Evolutionary conservation across 2,113 vertebrate species (phyloP).

Genomic region (Loxodonta africana): DNA sequence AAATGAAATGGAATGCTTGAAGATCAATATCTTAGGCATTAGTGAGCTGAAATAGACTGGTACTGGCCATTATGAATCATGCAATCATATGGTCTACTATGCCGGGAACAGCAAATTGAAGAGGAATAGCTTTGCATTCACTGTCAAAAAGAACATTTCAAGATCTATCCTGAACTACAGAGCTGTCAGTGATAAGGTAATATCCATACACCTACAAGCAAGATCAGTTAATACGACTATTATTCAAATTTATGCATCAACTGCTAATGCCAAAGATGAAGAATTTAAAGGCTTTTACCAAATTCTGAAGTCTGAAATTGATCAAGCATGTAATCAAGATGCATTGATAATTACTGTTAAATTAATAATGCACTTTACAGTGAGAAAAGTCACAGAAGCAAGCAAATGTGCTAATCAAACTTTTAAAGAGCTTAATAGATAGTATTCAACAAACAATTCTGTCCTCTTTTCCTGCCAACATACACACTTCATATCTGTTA

Average conservation of each 20-base stretch:
- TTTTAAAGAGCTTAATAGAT: neutral
- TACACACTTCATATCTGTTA: neutral
- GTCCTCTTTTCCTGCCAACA: neutral
- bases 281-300: no score
- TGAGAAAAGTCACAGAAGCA: neutral
- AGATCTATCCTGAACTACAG: neutral
- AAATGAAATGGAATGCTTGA: no score
- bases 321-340: no score
- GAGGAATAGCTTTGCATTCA: neutral
- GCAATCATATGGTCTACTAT: neutral
- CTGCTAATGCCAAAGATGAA: neutral
- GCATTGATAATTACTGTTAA: neutral
- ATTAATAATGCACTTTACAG: conserved; percentile 13
- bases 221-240: no score
- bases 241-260: no score
- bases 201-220: neutral
- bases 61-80: no score
- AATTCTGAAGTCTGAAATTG: no score
- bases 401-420: neutral
- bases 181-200: neutral
- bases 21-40: no score
- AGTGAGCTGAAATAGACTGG: no score
- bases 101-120: neutral
- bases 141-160: neutral
- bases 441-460: conserved; percentile 1